Percentiles rank a stretch among this genome's conserved stretches.
Conservation (phyloP, 2,888 invertebrate species). For the Volucella bombylans region DNA sequence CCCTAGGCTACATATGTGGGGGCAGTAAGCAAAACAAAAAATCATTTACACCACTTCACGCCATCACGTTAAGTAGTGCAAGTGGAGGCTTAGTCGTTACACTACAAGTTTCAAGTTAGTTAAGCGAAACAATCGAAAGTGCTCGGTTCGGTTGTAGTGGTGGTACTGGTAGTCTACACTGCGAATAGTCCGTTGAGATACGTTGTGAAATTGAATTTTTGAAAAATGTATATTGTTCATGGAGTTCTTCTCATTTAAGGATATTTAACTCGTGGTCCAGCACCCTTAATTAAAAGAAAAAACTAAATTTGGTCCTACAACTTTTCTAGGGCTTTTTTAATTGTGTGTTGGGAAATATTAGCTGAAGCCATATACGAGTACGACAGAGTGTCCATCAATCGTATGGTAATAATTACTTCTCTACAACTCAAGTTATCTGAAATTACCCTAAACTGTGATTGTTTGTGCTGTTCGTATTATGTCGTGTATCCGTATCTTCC, state of each 20-base stretch:
- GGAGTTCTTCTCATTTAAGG: neutral
- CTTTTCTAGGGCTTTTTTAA: slow-evolving; percentile 7
- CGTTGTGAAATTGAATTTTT: no score
- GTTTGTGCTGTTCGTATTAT: neutral
- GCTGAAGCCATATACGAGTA: slow-evolving; percentile 28
- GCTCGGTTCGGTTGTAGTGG: slow-evolving; percentile 53
- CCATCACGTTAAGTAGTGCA: slow-evolving; percentile 16
- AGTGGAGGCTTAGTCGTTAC: slow-evolving; percentile 35
- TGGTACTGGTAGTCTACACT: neutral
- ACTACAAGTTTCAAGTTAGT: slow-evolving; percentile 52
- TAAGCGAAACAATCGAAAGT: slow-evolving; percentile 69
- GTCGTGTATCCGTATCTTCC: slow-evolving; percentile 10
- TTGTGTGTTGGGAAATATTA: neutral
- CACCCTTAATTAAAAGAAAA: no score
- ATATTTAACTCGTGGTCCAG: neutral
- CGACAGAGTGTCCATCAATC: slow-evolving; percentile 7
- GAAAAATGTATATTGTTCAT: no score
- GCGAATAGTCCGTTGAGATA: slow-evolving; percentile 1
- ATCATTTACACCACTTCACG: slow-evolving; percentile 41
- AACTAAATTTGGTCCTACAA: no score
- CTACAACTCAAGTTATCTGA: slow-evolving; percentile 28
- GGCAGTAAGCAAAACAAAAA: slow-evolving; percentile 22
- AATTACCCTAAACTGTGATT: slow-evolving; percentile 15
- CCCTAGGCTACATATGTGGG: slow-evolving; percentile 48
- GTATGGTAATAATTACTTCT: neutral